These are phyloP conservation scores for Orthonychiurus folsomi DNA, from an alignment of 2,888 invertebrate species.

Conservation along the genomic window DNA sequence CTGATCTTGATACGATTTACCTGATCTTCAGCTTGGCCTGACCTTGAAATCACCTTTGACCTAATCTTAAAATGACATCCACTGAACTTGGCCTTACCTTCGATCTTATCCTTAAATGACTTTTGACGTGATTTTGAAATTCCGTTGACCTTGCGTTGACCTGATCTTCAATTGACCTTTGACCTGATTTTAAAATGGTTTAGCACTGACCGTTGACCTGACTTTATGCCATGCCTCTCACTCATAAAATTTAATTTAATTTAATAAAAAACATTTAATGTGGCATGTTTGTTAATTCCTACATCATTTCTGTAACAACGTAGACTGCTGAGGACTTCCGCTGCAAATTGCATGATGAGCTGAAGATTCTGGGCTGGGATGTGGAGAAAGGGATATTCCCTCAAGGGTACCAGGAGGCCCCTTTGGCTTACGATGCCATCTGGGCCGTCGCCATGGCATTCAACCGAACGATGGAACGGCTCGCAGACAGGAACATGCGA, in stretches of 20 bases:
- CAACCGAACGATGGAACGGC: slow-evolving; percentile 87
- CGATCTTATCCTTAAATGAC: too few species aligned
- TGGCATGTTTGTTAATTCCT: not conserved
- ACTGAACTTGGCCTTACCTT: too few species aligned
- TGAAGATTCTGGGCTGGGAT: slow-evolving; percentile 68
- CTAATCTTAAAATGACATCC: too few species aligned
- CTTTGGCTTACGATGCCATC: slow-evolving; percentile 96
- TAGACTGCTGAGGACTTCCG: slow-evolving; percentile 82
- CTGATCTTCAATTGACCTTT: not conserved
- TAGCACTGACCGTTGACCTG: not conserved
- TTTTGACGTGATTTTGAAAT: too few species aligned
- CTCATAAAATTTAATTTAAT: too few species aligned
- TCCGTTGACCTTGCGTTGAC: not conserved
- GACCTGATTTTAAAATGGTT: not conserved
- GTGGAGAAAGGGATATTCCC: slow-evolving; percentile 78
- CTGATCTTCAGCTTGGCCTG: too few species aligned
- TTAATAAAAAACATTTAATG: too few species aligned
- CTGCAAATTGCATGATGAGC: slow-evolving; percentile 67
- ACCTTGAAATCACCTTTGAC: too few species aligned
- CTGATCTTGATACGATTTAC: too few species aligned
- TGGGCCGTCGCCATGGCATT: slow-evolving; percentile 98
- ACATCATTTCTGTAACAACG: not conserved
- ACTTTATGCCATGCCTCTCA: too few species aligned
- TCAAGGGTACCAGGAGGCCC: slow-evolving; percentile 95
- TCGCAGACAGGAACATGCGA: slow-evolving; percentile 68